These are phyloP conservation scores for Dysdera silvatica DNA, from an alignment of 1,140 invertebrate species.

Conservation along the genomic window DNA sequence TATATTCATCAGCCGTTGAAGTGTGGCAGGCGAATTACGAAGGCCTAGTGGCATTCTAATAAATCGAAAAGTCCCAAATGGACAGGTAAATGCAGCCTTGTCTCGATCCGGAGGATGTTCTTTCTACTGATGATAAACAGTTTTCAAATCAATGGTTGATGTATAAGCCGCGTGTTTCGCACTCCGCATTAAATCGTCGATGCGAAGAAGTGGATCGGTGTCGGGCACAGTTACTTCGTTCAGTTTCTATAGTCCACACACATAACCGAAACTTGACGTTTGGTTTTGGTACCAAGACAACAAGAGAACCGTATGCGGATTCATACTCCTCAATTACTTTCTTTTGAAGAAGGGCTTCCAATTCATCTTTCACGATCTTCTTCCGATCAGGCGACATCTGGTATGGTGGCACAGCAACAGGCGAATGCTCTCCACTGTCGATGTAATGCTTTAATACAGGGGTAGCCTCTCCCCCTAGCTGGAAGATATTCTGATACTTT, in stretches of 20 bases:
- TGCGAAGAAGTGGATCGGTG: neutral
- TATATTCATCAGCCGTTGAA: conserved; percentile 38
- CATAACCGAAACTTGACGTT: neutral
- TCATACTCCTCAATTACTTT: neutral
- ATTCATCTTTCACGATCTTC: neutral
- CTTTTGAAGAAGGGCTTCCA: neutral
- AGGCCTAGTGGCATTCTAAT: conserved; percentile 45
- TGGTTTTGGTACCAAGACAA: neutral
- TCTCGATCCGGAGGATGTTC: conserved; percentile 36
- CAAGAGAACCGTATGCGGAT: neutral
- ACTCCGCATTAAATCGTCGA: neutral
- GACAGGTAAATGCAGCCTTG: conserved; percentile 44
- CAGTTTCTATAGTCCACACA: neutral
- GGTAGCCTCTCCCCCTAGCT: neutral
- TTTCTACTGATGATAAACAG: neutral
- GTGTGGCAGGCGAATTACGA: conserved; percentile 40
- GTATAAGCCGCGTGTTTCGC: neutral
- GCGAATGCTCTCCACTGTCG: neutral
- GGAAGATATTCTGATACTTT: neutral
- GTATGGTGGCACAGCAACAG: neutral
- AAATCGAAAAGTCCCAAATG: conserved; percentile 35
- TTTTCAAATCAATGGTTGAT: conserved; percentile 1
- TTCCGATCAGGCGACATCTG: neutral
- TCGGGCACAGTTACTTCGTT: neutral
- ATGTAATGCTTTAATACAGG: neutral